Conservation (phyloP, 2,888 invertebrate genomes). For the Penaeus monodon region DNA sequence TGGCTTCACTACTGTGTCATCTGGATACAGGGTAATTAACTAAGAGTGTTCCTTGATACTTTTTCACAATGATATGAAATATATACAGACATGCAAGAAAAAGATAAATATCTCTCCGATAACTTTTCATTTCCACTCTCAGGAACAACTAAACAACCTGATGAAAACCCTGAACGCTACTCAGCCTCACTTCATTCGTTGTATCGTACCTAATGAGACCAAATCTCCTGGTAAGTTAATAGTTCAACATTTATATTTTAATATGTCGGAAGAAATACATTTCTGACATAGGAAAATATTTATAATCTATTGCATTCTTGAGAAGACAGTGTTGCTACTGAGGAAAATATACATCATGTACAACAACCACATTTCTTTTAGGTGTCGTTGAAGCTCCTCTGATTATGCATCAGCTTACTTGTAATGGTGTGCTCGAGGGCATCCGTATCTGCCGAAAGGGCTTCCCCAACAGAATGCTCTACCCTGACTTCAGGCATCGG, state of each 20-base stretch:
- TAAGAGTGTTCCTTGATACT: too few relatives aligned
- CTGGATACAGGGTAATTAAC: slow-evolving; percentile 86
- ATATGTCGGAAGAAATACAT: too few relatives aligned
- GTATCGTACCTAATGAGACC: slow-evolving; percentile 73
- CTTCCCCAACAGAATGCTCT: slow-evolving; percentile 75
- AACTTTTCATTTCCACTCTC: background rate
- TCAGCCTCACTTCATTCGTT: slow-evolving; percentile 74
- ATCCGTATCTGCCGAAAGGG: slow-evolving; percentile 75
- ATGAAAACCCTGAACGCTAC: slow-evolving; percentile 73
- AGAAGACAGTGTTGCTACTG: too few relatives aligned
- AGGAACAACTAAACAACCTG: slow-evolving; percentile 71
- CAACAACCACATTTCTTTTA: too few relatives aligned
- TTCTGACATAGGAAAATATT: too few relatives aligned
- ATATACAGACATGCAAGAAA: too few relatives aligned
- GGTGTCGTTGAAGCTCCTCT: slow-evolving; percentile 74
- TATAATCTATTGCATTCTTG: too few relatives aligned
- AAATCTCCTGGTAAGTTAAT: too few relatives aligned
- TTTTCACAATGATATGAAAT: too few relatives aligned
- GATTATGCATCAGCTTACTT: slow-evolving; percentile 75
- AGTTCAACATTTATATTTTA: too few relatives aligned
- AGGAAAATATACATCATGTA: background rate
- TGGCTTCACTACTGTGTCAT: slow-evolving; percentile 99
- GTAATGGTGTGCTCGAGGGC: slow-evolving; percentile 74
- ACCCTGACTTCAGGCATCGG: slow-evolving; percentile 76
- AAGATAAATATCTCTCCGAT: too few relatives aligned